Evolutionary conservation across 2,797 vertebrate genomes (phyloP).

Genomic region (Oreonectes daqikongensis): DNA sequence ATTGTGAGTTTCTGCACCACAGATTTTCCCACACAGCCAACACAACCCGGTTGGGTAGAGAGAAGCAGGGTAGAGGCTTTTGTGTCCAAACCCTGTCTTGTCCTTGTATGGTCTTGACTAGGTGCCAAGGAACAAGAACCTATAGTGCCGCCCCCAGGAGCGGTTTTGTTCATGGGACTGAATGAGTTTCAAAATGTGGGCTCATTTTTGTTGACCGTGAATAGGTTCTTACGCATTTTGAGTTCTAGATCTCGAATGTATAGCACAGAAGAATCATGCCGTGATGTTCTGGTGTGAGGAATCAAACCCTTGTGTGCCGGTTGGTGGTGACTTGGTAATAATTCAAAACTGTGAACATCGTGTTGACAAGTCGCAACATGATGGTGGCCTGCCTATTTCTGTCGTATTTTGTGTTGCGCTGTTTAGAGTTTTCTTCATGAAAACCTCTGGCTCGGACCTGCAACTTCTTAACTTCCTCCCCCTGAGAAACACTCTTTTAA

Average conservation of each 20-base stretch:
- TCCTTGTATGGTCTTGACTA: conserved; percentile 81
- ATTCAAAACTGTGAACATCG: conserved; percentile 50
- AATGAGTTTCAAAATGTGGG: conserved; percentile 73
- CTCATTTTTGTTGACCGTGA: conserved; percentile 67
- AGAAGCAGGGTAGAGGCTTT: conserved; percentile 56
- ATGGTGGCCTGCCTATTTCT: conserved; percentile 41
- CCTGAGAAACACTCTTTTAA: conserved; percentile 55
- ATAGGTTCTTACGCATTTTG: conserved; percentile 52
- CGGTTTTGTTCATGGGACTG: conserved; percentile 68
- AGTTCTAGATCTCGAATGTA: conserved; percentile 9
- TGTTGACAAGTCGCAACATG: conserved; percentile 52
- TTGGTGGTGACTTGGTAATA: conserved; percentile 10
- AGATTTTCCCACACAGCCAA: conserved; percentile 85
- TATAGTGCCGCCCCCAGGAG: conserved; percentile 74
- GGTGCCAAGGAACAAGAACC: conserved; percentile 76
- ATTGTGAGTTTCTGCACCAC: conserved; percentile 61
- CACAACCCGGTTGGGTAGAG: conserved; percentile 72
- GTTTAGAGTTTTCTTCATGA: conserved; percentile 49
- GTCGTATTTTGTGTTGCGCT: conserved; percentile 38
- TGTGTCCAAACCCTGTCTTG: conserved; percentile 70
- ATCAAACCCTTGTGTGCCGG: background rate
- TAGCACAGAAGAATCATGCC: background rate
- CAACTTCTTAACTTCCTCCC: conserved; percentile 51
- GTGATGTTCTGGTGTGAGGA: conserved; percentile 10
- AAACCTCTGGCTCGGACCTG: conserved; percentile 55